Base-by-base conservation (phyloP, 2,113 vertebrate genomes). In the Etia nguti region DNA sequence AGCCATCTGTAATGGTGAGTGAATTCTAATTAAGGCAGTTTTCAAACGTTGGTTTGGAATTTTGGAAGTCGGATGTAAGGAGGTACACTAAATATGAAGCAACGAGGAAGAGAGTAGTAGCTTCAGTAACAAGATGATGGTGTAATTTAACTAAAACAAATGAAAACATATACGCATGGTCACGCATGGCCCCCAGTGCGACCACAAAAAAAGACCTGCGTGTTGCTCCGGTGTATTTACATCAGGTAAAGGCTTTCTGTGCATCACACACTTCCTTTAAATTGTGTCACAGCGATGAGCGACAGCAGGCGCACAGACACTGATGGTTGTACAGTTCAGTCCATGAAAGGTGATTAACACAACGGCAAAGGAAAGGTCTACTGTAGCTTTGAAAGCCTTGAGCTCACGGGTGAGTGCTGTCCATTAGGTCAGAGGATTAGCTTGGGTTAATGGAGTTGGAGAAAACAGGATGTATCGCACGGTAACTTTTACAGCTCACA, bases 381-480 rank as follows among this genome's bases (percentile, higher is more conserved):
- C 86, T 43, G 86, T 16, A 79, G 92, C 90, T 85, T 12, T 92
- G 75, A 91, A 88, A 92, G 92, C 91, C 85, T 86, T 8, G 55
- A 87, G 92, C 88, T 90, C 55, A 8, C 20, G 65, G 73, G 79
- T 82, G 89, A 93, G 92, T 85, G 91, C 86, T 65, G 91, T 91
- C 84, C 90, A 88, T 91, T 81, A 90, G 95, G 91, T 95, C 93
- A 91, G 75, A 90, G 94, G 94, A 95, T 95, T 95, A 95, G 81
- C 10, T 31, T 20, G 90, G 83, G 92, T 94, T 94, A 95, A 95
- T 92, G 94, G 92, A 92, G 92, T 34, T 52, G 5, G 54, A 88
- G 86, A 29, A 90, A 86, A 92, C 90, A 81, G 89, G 90, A 85
- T 84, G 73, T 55, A 83, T 87, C n/a, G 36, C 77, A 75, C 12